Percentiles rank a stretch among this genome's conserved stretches.
Evolutionary conservation across 2,888 invertebrate species (phyloP).

Genomic region (Brassicogethes aeneus): DNA sequence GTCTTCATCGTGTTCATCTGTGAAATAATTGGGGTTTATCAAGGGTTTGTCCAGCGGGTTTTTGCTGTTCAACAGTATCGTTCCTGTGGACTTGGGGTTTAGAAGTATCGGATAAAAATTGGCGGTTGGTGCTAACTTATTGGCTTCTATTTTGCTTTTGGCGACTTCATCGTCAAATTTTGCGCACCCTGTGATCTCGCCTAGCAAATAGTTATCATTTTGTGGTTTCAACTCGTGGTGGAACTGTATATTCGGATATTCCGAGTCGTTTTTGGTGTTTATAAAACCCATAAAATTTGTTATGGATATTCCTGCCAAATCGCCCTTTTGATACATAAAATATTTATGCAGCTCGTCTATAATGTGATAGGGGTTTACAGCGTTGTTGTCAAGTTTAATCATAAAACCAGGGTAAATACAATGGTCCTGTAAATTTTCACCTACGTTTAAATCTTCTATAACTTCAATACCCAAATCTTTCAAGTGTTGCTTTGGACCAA

Average conservation of each 20-base stretch:
- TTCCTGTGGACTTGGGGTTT: constrained; percentile 47
- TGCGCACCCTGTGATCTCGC: constrained; percentile 12
- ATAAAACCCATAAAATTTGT: constrained; percentile 42
- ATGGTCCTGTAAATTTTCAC: constrained; percentile 50
- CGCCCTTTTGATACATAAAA: constrained; percentile 43
- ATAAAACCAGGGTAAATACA: constrained; percentile 32
- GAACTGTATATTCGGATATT: constrained; percentile 45
- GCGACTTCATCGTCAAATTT: constrained; percentile 28
- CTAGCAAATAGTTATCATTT: constrained; percentile 16
- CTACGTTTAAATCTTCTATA: constrained; percentile 44
- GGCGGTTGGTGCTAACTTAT: constrained; percentile 11
- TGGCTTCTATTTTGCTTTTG: constrained; percentile 11
- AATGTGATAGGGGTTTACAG: constrained; percentile 6
- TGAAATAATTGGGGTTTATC: constrained; percentile 56
- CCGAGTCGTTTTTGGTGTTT: constrained; percentile 38
- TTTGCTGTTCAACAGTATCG: constrained; percentile 44
- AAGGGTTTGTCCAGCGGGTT: constrained; percentile 51
- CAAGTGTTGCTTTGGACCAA: constrained; percentile 48
- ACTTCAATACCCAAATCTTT: constrained; percentile 39
- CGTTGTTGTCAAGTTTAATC: constrained; percentile 13
- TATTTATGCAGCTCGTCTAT: constrained; percentile 40
- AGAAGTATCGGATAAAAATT: constrained; percentile 17
- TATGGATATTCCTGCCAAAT: constrained; percentile 40
- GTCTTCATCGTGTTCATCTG: constrained; percentile 46
- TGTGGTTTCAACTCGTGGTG: constrained; percentile 30